These are phyloP conservation scores for Ceratina calcarata DNA, from an alignment of 1,140 invertebrate genomes.

Conservation along the genomic window DNA sequence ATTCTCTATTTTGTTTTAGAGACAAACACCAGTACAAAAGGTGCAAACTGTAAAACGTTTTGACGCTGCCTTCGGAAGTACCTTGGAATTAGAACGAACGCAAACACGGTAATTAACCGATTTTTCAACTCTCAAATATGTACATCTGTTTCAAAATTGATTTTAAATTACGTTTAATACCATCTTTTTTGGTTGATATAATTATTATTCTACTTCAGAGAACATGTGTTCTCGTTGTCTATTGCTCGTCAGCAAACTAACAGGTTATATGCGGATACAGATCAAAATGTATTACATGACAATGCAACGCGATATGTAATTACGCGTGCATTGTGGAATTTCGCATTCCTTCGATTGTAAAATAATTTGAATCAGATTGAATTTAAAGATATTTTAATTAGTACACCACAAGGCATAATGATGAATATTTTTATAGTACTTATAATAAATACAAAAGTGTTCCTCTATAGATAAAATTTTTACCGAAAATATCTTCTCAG, in stretches of 20 bases:
- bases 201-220: background rate
- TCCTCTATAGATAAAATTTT: too few relatives aligned
- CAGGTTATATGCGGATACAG: background rate
- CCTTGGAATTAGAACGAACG: conserved; percentile 59
- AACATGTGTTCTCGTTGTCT: background rate
- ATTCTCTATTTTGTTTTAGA: conserved; percentile 55
- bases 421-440: background rate
- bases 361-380: background rate
- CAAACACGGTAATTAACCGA: conserved; percentile 67
- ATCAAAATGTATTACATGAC: background rate
- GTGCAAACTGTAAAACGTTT: conserved; percentile 54
- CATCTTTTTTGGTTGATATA: background rate
- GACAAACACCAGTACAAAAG: conserved; percentile 61
- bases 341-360: background rate
- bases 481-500: too few relatives aligned
- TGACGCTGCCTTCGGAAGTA: conserved; percentile 63
- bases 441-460: too few relatives aligned
- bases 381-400: background rate
- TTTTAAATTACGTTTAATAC: background rate
- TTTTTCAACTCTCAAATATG: background rate
- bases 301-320: conserved; percentile 4
- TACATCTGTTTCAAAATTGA: background rate
- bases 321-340: conserved; percentile 7
- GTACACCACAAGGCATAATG: background rate
- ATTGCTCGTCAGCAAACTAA: too few relatives aligned